Percentiles rank a stretch among this genome's conserved stretches.
Conservation (phyloP, 2,888 invertebrate species). For the Zygaena filipendulae region DNA sequence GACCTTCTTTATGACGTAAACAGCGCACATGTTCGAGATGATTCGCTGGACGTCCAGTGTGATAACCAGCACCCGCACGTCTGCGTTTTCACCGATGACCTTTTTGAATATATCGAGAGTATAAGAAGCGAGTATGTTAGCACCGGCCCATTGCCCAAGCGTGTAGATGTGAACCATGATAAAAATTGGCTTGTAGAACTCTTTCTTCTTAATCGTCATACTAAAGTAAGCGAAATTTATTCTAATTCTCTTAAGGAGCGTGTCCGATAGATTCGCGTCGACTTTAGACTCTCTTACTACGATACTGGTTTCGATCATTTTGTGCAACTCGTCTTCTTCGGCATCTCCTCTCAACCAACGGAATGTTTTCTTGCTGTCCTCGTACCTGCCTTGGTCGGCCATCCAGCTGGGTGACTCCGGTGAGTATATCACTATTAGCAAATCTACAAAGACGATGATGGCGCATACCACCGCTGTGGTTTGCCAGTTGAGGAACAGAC, state of each 20-base stretch:
- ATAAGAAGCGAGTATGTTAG: slow-evolving; percentile 22
- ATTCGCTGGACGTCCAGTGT: slow-evolving; percentile 20
- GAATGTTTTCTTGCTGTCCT: slow-evolving; percentile 56
- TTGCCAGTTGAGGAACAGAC: slow-evolving; percentile 58
- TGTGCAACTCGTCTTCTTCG: slow-evolving; percentile 34
- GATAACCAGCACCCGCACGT: slow-evolving; percentile 16
- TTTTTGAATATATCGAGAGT: slow-evolving; percentile 17
- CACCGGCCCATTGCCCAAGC: slow-evolving; percentile 22
- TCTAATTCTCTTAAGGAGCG: neutral
- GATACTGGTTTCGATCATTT: slow-evolving; percentile 19
- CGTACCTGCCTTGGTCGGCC: slow-evolving; percentile 44
- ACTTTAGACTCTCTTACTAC: slow-evolving; percentile 9
- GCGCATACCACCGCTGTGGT: slow-evolving; percentile 43
- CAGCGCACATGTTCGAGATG: slow-evolving; percentile 18
- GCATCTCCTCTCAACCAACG: slow-evolving; percentile 48
- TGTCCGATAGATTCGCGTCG: slow-evolving; percentile 4
- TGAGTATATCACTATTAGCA: slow-evolving; percentile 22
- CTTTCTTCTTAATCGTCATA: slow-evolving; percentile 18
- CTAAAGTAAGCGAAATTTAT: slow-evolving; percentile 9
- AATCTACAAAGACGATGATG: slow-evolving; percentile 31
- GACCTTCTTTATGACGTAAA: slow-evolving; percentile 19
- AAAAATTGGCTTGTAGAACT: slow-evolving; percentile 24
- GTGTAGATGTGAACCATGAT: slow-evolving; percentile 24
- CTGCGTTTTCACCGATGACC: slow-evolving; percentile 16
- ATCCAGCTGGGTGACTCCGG: slow-evolving; percentile 72